phyloP scores from a whole-genome alignment of 53 echinoderm and acorn worm genomes.

The Hippasteria phrygiana region DNA sequence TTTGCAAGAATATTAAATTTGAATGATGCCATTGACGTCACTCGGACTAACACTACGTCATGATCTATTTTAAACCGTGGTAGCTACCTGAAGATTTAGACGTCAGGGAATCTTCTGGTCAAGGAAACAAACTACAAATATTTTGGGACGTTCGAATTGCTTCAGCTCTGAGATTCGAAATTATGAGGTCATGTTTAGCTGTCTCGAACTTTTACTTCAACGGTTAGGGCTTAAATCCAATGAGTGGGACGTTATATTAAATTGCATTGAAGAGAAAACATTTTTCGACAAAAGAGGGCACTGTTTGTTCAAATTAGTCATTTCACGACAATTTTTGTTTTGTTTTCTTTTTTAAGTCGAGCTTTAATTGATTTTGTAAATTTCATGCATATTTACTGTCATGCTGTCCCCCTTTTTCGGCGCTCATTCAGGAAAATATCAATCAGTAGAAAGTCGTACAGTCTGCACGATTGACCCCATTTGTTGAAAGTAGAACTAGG shows the following conservation, averaged over 20 bases:
- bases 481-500: constrained; percentile 57
- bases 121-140: no score
- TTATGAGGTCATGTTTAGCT: no score
- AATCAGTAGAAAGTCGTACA: constrained; percentile 19
- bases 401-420: not conserved
- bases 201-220: no score
- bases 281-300: not conserved
- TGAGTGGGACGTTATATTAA: not conserved
- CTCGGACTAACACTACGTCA: no score
- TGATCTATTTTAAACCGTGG: no score
- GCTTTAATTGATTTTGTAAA: not conserved
- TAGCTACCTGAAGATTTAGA: no score
- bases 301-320: not conserved
- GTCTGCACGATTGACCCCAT: constrained; percentile 28
- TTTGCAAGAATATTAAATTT: no score
- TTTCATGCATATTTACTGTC: not conserved
- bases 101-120: no score
- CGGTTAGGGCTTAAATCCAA: not conserved
- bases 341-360: no score
- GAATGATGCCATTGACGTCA: no score
- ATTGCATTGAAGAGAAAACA: not conserved
- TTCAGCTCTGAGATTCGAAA: no score
- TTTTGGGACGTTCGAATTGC: no score
- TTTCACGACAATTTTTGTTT: not conserved
- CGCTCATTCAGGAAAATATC: constrained; percentile 10